phyloP scores from a whole-genome alignment of 2,113 vertebrate genomes.

The Sigmodon hispidus region DNA sequence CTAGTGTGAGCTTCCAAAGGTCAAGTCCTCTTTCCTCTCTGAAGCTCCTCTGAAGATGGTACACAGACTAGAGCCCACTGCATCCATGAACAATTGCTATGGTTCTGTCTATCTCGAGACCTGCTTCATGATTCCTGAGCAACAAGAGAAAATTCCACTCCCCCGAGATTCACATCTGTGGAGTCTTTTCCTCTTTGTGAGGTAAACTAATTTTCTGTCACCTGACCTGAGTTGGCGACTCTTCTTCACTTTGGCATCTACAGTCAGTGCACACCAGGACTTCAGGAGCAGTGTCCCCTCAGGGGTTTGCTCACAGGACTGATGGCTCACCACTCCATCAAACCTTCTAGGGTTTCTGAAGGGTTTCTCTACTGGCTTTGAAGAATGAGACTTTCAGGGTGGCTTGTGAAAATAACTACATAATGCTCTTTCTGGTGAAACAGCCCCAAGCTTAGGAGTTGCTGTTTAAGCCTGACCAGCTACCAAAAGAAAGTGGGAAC shows the following conservation, averaged over 20 bases:
- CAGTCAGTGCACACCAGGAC: neutral
- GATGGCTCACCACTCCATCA: neutral
- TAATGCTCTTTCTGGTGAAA: conserved; percentile 18
- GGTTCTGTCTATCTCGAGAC: neutral
- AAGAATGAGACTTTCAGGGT: neutral
- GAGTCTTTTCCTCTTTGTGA: conserved; percentile 45
- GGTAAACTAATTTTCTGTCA: neutral
- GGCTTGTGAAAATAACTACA: neutral
- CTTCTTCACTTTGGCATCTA: conserved; percentile 36
- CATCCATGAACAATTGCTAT: neutral
- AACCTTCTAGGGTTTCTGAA: conserved; percentile 37
- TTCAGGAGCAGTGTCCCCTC: neutral
- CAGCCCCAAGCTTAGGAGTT: neutral
- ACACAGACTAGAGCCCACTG: accelerated
- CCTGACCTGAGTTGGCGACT: accelerated
- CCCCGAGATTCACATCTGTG: neutral
- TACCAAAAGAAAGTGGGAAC: conserved; percentile 56
- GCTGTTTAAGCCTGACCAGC: neutral
- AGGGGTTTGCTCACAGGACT: neutral
- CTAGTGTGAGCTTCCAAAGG: neutral
- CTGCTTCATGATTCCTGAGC: conserved; percentile 11
- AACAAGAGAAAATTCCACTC: conserved; percentile 28
- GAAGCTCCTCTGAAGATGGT: neutral
- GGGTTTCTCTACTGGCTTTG: neutral
- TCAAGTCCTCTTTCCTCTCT: neutral